Evolutionary conservation across 2,888 invertebrate species (phyloP).

Genomic region (Brachypalpus laphriformis): DNA sequence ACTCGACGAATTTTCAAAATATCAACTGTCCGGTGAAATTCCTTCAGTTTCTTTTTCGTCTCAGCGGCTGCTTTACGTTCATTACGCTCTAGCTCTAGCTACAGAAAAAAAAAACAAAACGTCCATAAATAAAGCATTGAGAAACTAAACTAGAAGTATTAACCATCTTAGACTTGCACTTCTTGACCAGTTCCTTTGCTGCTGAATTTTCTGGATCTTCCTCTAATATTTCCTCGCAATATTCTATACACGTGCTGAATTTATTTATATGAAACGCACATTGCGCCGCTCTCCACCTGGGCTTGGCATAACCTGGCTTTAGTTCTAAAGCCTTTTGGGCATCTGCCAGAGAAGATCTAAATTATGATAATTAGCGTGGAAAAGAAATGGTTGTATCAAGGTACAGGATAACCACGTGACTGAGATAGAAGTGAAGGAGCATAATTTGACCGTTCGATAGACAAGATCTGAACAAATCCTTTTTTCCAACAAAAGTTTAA

Average conservation of each 20-base stretch:
- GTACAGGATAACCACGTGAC: too few species aligned
- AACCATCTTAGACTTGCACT: slow-evolving; percentile 83
- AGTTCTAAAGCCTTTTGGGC: slow-evolving; percentile 90
- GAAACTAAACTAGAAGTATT: slow-evolving; percentile 44
- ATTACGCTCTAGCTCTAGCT: slow-evolving; percentile 79
- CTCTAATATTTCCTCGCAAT: slow-evolving; percentile 88
- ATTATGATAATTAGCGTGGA: not conserved
- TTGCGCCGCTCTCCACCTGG: slow-evolving; percentile 89
- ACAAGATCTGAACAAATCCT: too few species aligned
- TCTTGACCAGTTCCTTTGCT: slow-evolving; percentile 84
- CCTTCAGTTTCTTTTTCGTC: slow-evolving; percentile 83
- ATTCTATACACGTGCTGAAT: slow-evolving; percentile 88
- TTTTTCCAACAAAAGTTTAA: too few species aligned
- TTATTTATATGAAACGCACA: slow-evolving; percentile 87
- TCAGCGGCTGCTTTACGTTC: slow-evolving; percentile 81
- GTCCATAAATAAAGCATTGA: not conserved
- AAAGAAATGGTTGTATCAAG: too few species aligned
- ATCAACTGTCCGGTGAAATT: slow-evolving; percentile 83
- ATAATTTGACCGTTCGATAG: too few species aligned
- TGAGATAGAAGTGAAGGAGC: too few species aligned
- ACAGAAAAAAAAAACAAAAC: not conserved
- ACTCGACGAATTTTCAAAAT: slow-evolving; percentile 84
- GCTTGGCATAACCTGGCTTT: slow-evolving; percentile 91
- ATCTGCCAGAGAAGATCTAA: slow-evolving; percentile 88
- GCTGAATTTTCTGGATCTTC: slow-evolving; percentile 85